These are phyloP conservation scores for Eulacestoma nigropectus DNA, from an alignment of 2,113 vertebrate genomes.

Conservation along the genomic window DNA sequence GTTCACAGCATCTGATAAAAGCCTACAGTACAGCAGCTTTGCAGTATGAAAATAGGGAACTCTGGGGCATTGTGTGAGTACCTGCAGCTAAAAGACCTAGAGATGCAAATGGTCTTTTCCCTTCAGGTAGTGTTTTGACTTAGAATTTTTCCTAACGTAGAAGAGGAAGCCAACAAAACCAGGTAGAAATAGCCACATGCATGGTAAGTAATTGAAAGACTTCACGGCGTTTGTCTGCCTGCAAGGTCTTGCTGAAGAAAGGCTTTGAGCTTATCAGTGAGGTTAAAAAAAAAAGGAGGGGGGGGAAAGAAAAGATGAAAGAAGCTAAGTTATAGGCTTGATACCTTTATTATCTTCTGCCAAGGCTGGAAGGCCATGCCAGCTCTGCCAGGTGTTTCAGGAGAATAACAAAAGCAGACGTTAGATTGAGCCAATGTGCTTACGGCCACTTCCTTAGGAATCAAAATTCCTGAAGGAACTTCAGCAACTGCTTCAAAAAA, in stretches of 20 bases:
- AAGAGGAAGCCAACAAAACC: neutral
- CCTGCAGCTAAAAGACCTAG: neutral
- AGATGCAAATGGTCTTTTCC: neutral
- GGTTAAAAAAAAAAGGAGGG: fast-evolving
- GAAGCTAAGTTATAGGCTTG: neutral
- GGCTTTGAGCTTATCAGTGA: neutral
- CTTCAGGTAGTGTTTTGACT: neutral
- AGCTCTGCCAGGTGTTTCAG: conserved; percentile 31
- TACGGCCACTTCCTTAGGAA: neutral
- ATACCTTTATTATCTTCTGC: neutral
- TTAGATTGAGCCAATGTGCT: neutral
- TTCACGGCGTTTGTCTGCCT: neutral
- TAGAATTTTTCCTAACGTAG: neutral
- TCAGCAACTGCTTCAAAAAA: neutral
- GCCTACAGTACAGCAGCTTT: neutral
- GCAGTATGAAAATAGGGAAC: neutral
- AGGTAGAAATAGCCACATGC: neutral
- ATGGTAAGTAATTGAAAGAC: neutral
- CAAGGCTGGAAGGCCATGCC: neutral
- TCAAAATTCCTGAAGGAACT: neutral
- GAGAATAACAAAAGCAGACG: neutral
- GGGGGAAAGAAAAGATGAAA: neutral
- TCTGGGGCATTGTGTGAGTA: neutral
- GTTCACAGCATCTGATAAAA: neutral
- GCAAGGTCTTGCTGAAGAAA: neutral